phyloP scores from a whole-genome alignment of 1,140 invertebrate genomes.

The Lasioglossum albipes region DNA sequence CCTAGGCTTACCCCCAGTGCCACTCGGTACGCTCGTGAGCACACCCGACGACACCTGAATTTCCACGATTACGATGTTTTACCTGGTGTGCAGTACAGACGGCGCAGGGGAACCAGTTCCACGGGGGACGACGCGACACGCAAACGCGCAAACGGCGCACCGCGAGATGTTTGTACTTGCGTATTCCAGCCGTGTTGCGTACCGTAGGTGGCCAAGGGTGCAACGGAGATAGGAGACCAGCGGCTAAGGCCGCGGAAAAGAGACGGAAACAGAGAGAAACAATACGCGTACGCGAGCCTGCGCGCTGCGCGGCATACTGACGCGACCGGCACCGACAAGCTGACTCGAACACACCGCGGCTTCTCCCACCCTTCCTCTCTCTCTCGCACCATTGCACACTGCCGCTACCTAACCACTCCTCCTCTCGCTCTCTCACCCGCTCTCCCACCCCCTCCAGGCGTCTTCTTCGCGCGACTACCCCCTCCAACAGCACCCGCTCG shows the following conservation, averaged over 20 bases:
- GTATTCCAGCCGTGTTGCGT: conserved; percentile 42
- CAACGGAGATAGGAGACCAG: conserved; percentile 24
- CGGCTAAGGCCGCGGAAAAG: conserved; percentile 15
- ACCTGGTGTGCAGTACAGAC: no score
- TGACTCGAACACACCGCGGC: conserved; percentile 57
- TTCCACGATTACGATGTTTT: neutral
- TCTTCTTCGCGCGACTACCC: conserved; percentile 47
- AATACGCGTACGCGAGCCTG: conserved; percentile 73
- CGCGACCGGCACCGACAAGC: conserved; percentile 63
- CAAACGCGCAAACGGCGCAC: conserved; percentile 19
- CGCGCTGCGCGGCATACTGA: conserved; percentile 77
- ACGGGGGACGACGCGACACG: neutral
- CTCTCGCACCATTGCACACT: conserved; percentile 18
- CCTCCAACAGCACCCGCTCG: neutral
- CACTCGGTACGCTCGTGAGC: neutral
- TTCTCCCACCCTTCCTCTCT: conserved; percentile 34
- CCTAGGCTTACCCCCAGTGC: neutral
- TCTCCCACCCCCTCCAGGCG: conserved; percentile 15
- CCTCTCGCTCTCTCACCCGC: conserved; percentile 39
- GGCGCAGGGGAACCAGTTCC: no score
- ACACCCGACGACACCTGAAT: neutral
- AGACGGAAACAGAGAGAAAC: conserved; percentile 45
- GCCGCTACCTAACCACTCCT: conserved; percentile 8
- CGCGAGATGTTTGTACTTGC: conserved; percentile 56
- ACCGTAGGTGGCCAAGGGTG: conserved; percentile 9